Evolutionary conservation across 1,140 invertebrate species (phyloP).

Genomic region (Nasonia vitripennis): DNA sequence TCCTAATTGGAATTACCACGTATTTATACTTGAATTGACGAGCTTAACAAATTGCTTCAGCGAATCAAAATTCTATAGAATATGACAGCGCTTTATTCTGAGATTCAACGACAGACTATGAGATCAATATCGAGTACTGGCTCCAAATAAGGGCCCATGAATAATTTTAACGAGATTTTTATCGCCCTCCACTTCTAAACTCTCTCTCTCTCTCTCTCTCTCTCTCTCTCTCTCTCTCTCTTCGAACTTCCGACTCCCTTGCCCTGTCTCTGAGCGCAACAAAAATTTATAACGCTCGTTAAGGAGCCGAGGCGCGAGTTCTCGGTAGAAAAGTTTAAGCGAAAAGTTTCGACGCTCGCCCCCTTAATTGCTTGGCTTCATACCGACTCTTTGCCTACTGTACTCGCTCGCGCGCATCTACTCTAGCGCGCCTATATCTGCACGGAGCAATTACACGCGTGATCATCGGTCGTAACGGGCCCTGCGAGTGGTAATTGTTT

Average conservation of each 20-base stretch:
- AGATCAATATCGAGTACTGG: background rate
- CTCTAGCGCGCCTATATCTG: constrained; percentile 48
- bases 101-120: too few relatives aligned
- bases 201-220: background rate
- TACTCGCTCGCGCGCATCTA: background rate
- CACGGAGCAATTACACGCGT: constrained; percentile 57
- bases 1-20: too few relatives aligned
- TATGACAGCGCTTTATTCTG: too few relatives aligned
- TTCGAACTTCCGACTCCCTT: background rate
- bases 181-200: constrained; percentile 53
- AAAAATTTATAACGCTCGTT: constrained; percentile 73
- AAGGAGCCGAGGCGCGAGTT: constrained; percentile 52
- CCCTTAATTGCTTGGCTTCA: constrained; percentile 67
- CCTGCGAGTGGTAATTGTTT: constrained; percentile 57
- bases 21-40: too few relatives aligned
- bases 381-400: constrained; percentile 35
- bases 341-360: constrained; percentile 59
- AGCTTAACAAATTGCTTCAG: too few relatives aligned
- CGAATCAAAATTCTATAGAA: too few relatives aligned
- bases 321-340: constrained; percentile 62
- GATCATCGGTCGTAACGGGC: constrained; percentile 55
- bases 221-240: background rate
- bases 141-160: constrained; percentile 57
- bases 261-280: constrained; percentile 56
- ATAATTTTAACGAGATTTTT: constrained; percentile 69